A percentile compares a stretch with the other conserved stretches of the same genome.
These are phyloP conservation scores for Pelecanus crispus DNA, from an alignment of 2,113 vertebrate species.

Conservation along the genomic window DNA sequence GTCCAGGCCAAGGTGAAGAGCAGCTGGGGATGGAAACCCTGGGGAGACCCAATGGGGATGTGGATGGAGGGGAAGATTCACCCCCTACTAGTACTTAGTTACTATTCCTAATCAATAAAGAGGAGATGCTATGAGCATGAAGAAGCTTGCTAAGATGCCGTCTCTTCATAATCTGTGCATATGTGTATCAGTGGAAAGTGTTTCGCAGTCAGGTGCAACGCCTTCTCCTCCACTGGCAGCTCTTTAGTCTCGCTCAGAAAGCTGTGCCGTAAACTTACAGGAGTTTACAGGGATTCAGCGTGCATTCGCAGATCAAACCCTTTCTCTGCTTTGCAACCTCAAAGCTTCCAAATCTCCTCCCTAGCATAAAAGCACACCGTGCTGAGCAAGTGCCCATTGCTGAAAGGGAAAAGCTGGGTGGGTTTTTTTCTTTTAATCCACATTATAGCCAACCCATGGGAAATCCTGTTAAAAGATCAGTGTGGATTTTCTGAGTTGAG, in stretches of 20 bases:
- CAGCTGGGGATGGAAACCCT: background rate
- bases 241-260: background rate
- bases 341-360: background rate
- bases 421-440: background rate
- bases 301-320: background rate
- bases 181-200: too few relatives aligned
- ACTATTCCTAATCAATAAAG: background rate
- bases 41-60: background rate
- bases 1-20: background rate
- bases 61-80: background rate
- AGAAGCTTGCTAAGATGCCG: background rate
- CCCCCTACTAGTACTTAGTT: background rate
- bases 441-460: background rate
- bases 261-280: background rate
- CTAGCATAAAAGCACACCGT: background rate
- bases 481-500: background rate
- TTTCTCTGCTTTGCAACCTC: background rate
- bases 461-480: slow-evolving; percentile 41
- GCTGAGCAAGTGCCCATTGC: background rate
- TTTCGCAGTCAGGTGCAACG: background rate
- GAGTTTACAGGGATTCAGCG: background rate
- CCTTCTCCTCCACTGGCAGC: background rate
- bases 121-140: background rate
- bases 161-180: background rate
- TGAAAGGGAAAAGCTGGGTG: background rate